phyloP scores from a whole-genome alignment of 2,797 vertebrate species.

The Platyrinchus mystaceus region DNA sequence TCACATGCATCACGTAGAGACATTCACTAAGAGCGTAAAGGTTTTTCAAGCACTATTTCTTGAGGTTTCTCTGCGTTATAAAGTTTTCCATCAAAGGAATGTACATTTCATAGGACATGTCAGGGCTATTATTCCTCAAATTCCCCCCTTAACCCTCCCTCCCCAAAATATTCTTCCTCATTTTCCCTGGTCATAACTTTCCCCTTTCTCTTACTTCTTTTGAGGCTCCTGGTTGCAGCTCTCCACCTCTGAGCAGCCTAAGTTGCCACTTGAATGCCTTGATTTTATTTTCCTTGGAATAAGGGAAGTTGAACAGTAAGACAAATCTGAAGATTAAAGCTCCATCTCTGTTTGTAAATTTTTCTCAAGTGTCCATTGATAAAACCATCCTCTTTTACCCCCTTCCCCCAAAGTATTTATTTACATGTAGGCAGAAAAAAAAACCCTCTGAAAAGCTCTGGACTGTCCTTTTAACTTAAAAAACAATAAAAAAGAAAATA shows the following conservation, averaged over 20 bases:
- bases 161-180: slow-evolving; percentile 6
- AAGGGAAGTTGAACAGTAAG: slow-evolving; percentile 57
- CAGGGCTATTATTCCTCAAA: slow-evolving; percentile 29
- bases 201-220: slow-evolving; percentile 15
- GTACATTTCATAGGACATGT: slow-evolving; percentile 34
- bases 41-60: slow-evolving; percentile 54
- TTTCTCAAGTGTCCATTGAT: slow-evolving; percentile 41
- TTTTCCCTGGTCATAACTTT: not conserved
- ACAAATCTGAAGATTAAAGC: slow-evolving; percentile 59
- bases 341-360: slow-evolving; percentile 44
- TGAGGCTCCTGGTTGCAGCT: slow-evolving; percentile 23
- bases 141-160: not conserved
- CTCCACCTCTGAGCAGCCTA: slow-evolving; percentile 15
- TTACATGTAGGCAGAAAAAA: slow-evolving; percentile 65
- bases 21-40: slow-evolving; percentile 10
- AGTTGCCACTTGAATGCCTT: slow-evolving; percentile 29
- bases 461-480: slow-evolving; percentile 75
- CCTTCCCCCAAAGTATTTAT: slow-evolving; percentile 55
- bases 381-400: slow-evolving; percentile 48
- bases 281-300: slow-evolving; percentile 20
- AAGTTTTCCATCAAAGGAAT: slow-evolving; percentile 42
- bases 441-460: slow-evolving; percentile 59
- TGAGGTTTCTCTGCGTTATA: slow-evolving; percentile 36
- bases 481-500: slow-evolving; percentile 73
- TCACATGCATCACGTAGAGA: slow-evolving; percentile 22